Evolutionary conservation across 2,113 vertebrate genomes (phyloP), one percentile per base, ranked within the genome.

Genomic region (Channa argus): DNA sequence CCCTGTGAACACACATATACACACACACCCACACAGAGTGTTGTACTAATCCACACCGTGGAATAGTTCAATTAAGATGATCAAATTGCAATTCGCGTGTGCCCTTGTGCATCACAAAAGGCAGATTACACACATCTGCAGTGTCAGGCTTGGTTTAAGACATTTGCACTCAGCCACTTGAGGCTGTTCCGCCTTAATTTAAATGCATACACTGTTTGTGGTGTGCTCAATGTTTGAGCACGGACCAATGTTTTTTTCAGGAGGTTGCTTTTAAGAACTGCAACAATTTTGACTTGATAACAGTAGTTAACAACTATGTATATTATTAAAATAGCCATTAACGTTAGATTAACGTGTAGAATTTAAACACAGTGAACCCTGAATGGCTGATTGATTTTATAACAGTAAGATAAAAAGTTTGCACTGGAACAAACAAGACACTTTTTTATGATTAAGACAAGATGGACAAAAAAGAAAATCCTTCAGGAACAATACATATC

Each of bases 41-140:
- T 36, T 39, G 44, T 39, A n/a, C 52, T 71, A 71, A 56, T 5
- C 71, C 64, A 71, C 15, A 11, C 12, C 13, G 58, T 14, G 71
- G 77, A 83, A 88, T 12, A 72, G 71, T 82, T 83, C 80, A 80
- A 85, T 84, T 79, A 86, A 46, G 70, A 73, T 74, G 64, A 79
- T 80, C 78, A 81, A 41, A 65, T 69, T 33, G 56, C 60, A 71
- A 84, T 84, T 77, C 76, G 77, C 8, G 62, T 47, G 54, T 56
- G 15, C 58, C 36, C 56, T 50, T 38, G 34, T 75, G 84, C 67
- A 44, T 77, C 77, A 84, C 78, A 82, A 84, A 82, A 71, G 72
- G 56, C 52, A 73, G 53, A 86, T 86, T 56, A 82, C 68, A 59
- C 75, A 67, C 58, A 52, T 65, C 54, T 59, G 13, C 4, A 2